These are phyloP conservation scores for Nomada flava DNA, from an alignment of 2,888 invertebrate species.

Conservation along the genomic window DNA sequence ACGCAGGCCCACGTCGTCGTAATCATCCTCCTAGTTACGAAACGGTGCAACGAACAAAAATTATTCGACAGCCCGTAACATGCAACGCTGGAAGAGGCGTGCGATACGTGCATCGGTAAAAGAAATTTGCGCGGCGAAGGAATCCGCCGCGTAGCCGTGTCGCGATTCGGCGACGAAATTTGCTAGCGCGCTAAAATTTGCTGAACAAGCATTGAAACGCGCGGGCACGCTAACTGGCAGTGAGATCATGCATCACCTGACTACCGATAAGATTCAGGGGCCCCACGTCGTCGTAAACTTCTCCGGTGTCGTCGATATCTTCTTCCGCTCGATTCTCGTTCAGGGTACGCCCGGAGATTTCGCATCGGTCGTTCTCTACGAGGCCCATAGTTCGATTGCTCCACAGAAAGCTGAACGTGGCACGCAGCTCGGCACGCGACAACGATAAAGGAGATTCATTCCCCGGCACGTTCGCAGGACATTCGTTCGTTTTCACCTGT, in stretches of 20 bases:
- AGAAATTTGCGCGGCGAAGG: too few species aligned
- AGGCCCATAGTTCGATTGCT: conserved; percentile 47
- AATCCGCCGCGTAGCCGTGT: too few species aligned
- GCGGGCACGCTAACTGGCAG: not conserved
- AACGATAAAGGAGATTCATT: conserved; percentile 52
- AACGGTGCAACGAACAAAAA: not conserved
- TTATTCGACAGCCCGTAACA: not conserved
- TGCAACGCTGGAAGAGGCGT: not conserved
- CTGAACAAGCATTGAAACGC: not conserved
- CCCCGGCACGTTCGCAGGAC: conserved; percentile 55
- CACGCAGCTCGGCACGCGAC: conserved; percentile 33
- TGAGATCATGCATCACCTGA: conserved; percentile 33
- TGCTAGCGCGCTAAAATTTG: not conserved
- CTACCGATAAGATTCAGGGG: conserved; percentile 39
- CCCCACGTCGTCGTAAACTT: conserved; percentile 73
- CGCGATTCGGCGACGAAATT: not conserved
- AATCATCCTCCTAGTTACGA: conserved; percentile 60
- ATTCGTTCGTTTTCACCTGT: conserved; percentile 70
- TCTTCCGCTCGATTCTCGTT: conserved; percentile 21
- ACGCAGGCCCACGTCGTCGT: conserved; percentile 65
- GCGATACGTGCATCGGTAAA: too few species aligned
- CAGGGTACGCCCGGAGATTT: not conserved
- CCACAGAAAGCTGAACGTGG: conserved; percentile 78
- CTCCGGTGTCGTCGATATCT: conserved; percentile 22
- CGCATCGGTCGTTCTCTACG: conserved; percentile 6